A percentile compares a stretch with the other conserved stretches of the same genome.
Conservation (phyloP, 1,140 invertebrate genomes). For the Sipha flava region DNA sequence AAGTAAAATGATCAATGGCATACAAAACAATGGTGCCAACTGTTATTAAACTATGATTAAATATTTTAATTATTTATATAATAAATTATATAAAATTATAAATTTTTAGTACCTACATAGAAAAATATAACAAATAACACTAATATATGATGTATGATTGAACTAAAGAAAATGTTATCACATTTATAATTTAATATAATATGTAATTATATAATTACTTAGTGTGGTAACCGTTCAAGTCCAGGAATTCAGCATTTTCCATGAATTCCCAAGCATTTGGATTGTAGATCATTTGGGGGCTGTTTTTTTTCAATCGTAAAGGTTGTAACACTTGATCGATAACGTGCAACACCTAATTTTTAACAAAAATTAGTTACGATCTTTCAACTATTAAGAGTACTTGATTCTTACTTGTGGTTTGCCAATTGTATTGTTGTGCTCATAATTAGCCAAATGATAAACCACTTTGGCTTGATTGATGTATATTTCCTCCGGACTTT, state of each 20-base stretch:
- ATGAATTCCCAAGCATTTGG: slow-evolving; percentile 69
- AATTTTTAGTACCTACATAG: too few relatives aligned
- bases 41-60: too few relatives aligned
- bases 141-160: too few relatives aligned
- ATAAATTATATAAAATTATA: too few relatives aligned
- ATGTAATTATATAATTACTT: slow-evolving; percentile 46
- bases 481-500: slow-evolving; percentile 58
- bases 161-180: too few relatives aligned
- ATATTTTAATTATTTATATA: too few relatives aligned
- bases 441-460: slow-evolving; percentile 56
- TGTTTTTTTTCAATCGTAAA: slow-evolving; percentile 49
- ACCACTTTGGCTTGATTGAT: slow-evolving; percentile 72
- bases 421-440: slow-evolving; percentile 49
- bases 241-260: slow-evolving; percentile 62
- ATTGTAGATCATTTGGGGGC: slow-evolving; percentile 58
- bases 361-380: background rate
- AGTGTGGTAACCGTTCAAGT: slow-evolving; percentile 54
- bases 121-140: too few relatives aligned
- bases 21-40: too few relatives aligned
- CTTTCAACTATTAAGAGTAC: too few relatives aligned
- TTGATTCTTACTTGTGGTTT: slow-evolving; percentile 56
- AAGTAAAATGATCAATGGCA: too few relatives aligned
- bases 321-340: slow-evolving; percentile 73
- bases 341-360: slow-evolving; percentile 62
- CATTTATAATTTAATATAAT: too few relatives aligned